Conservation (phyloP, 2,888 invertebrate species). For the Mantis religiosa region DNA sequence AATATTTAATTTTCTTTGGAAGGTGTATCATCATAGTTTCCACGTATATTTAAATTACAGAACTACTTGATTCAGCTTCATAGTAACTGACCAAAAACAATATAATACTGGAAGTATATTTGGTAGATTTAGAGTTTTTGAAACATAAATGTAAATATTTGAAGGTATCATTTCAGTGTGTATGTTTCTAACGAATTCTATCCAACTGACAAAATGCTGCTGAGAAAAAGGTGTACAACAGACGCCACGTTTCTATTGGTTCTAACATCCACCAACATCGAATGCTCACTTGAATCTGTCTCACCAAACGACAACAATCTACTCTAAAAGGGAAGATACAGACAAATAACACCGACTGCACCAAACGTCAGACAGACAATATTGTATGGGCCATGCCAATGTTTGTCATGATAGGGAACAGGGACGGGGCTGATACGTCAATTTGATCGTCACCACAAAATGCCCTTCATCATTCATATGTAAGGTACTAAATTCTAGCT, state of each 20-base stretch:
- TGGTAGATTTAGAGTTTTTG: background rate
- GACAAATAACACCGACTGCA: background rate
- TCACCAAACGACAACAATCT: background rate
- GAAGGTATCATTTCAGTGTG: background rate
- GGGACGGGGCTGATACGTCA: background rate
- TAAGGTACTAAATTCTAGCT: slow-evolving; percentile 10
- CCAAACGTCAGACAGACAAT: background rate
- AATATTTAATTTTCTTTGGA: no score
- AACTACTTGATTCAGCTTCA: no score
- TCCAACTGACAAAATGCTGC: background rate
- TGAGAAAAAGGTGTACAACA: background rate
- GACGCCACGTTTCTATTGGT: background rate
- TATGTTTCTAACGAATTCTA: background rate
- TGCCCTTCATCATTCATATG: slow-evolving; percentile 6
- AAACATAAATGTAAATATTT: background rate
- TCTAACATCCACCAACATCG: background rate
- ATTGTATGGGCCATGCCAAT: background rate
- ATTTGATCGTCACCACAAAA: background rate
- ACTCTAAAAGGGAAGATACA: background rate
- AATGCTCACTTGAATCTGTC: background rate
- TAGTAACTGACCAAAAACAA: no score
- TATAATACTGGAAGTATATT: background rate
- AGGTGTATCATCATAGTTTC: no score
- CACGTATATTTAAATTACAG: no score
- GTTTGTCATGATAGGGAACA: background rate